Conservation (phyloP, 2,113 vertebrate species). For the Gymnogyps californianus region DNA sequence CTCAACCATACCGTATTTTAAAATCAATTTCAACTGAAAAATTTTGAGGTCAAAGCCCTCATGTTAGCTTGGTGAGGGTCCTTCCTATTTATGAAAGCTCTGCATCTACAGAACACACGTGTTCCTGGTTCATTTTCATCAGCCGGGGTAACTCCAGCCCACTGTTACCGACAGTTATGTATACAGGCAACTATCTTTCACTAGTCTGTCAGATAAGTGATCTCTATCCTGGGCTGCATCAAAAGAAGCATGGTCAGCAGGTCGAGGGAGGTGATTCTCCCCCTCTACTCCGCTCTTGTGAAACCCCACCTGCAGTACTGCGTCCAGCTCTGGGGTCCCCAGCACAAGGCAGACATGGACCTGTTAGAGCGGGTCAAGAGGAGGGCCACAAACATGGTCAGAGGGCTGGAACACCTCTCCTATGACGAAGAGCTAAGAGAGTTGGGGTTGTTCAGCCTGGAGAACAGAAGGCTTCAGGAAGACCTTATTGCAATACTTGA, state of each 20-base stretch:
- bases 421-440: not conserved
- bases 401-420: not conserved
- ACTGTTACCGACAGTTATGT: not conserved
- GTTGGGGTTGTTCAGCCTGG: not conserved
- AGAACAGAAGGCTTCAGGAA: not conserved
- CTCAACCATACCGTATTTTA: not conserved
- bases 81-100: not conserved
- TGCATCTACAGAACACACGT: accelerated
- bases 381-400: not conserved
- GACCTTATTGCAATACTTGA: not conserved
- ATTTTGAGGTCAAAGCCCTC: not conserved
- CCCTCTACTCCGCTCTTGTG: not conserved
- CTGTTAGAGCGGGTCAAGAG: not conserved
- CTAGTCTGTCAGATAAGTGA: not conserved
- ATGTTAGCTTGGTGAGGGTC: not conserved
- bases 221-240: not conserved
- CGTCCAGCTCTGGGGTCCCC: not conserved
- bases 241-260: not conserved
- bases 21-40: not conserved
- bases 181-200: not conserved
- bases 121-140: not conserved
- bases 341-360: not conserved
- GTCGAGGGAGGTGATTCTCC: not conserved
- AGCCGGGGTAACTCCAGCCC: not conserved
- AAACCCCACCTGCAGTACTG: no score